A percentile compares a stretch with the other conserved stretches of the same genome.
These are phyloP conservation scores for Corydoras sp. DNA, from an alignment of 2,113 vertebrate genomes.

Conservation along the genomic window DNA sequence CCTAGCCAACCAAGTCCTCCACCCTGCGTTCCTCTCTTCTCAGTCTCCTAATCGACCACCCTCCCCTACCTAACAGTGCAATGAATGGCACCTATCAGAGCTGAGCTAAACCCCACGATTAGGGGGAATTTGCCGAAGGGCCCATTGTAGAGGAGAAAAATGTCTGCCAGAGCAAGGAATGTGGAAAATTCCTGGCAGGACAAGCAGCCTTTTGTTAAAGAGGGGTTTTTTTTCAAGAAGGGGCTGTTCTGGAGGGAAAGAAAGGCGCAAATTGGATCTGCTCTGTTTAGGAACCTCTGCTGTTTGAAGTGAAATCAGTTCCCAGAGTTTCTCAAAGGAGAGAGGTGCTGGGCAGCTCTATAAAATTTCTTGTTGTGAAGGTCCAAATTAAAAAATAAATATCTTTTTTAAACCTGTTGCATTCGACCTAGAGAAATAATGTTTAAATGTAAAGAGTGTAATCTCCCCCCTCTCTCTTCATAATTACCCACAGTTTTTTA, in stretches of 20 bases:
- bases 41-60: constrained; percentile 49
- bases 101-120: constrained; percentile 84
- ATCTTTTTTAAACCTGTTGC: no score
- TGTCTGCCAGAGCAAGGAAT: constrained; percentile 92
- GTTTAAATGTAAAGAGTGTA: not conserved
- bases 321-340: constrained; percentile 54
- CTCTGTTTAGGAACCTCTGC: constrained; percentile 67
- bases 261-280: constrained; percentile 85
- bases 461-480: not conserved
- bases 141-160: constrained; percentile 92
- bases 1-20: constrained; percentile 59
- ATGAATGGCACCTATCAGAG: constrained; percentile 93
- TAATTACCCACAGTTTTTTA: not conserved
- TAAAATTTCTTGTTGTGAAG: constrained; percentile 38
- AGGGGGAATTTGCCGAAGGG: constrained; percentile 88
- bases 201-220: constrained; percentile 87
- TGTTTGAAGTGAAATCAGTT: constrained; percentile 80
- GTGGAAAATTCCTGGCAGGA: constrained; percentile 93
- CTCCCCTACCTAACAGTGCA: constrained; percentile 72
- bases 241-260: constrained; percentile 82
- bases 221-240: constrained; percentile 39
- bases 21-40: constrained; percentile 72
- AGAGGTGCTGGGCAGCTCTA: constrained; percentile 30
- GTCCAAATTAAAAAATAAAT: not conserved
- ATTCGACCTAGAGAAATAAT: not conserved